Evolutionary conservation across 1,140 invertebrate species (phyloP).

Genomic region (Zophobas atratus): DNA sequence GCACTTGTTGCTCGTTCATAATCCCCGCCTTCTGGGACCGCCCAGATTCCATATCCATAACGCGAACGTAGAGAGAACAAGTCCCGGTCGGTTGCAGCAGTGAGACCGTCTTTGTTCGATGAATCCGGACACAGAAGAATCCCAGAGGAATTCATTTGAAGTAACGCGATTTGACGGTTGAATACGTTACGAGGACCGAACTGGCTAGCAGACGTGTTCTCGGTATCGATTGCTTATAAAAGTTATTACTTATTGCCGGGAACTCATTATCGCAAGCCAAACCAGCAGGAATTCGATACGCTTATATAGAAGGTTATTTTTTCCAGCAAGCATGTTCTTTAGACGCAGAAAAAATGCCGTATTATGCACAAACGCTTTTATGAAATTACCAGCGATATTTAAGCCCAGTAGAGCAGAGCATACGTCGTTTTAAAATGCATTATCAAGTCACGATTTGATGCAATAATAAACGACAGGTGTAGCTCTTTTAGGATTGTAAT

Average conservation of each 20-base stretch:
- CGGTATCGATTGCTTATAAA: conserved; percentile 51
- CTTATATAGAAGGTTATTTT: neutral
- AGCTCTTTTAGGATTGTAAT: no score
- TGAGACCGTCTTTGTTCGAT: conserved; percentile 23
- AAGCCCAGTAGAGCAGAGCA: no score
- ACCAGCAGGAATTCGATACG: conserved; percentile 26
- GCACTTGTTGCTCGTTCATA: conserved; percentile 67
- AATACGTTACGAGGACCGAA: conserved; percentile 35
- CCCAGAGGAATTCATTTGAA: conserved; percentile 48
- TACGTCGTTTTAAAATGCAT: no score
- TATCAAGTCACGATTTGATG: no score
- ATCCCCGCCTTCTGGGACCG: conserved; percentile 64
- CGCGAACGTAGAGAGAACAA: conserved; percentile 45
- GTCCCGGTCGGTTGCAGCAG: conserved; percentile 30
- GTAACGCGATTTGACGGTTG: conserved; percentile 51
- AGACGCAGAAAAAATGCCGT: no score
- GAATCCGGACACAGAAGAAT: conserved; percentile 42
- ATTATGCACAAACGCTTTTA: no score
- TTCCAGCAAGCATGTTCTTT: conserved; percentile 1
- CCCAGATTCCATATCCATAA: conserved; percentile 67
- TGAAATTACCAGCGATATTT: no score
- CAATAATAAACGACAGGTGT: no score
- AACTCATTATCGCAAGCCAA: conserved; percentile 28
- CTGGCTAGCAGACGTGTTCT: conserved; percentile 33
- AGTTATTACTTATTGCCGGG: conserved; percentile 54